Conservation (phyloP, 2,113 vertebrate genomes). For the Sceloporus undulatus region DNA sequence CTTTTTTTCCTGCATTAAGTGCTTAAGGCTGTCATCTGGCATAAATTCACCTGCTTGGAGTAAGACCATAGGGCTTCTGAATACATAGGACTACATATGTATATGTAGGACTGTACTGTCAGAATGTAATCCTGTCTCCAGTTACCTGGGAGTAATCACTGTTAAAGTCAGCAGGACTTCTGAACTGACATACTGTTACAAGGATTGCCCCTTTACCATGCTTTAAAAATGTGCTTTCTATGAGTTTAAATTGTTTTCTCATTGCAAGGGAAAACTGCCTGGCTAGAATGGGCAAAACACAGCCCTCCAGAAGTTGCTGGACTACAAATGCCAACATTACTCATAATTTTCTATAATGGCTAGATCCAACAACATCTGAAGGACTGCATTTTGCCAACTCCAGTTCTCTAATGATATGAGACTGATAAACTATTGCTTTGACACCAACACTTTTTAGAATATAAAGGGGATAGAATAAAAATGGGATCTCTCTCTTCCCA, state of each 20-base stretch:
- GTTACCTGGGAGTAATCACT: not conserved
- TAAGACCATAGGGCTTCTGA: not conserved
- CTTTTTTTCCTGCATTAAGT: not conserved
- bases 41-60: not conserved
- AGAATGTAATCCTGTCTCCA: not conserved
- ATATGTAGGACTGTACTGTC: not conserved
- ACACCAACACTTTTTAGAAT: not conserved
- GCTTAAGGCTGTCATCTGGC: not conserved
- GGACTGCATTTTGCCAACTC: no score
- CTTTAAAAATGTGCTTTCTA: not conserved
- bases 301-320: no score
- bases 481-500: no score
- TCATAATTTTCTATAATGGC: no score
- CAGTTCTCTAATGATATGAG: no score
- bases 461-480: not conserved
- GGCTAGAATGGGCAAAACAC: not conserved
- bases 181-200: not conserved
- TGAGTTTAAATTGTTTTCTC: conserved; percentile 4
- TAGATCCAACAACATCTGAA: no score
- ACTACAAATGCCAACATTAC: no score
- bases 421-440: no score
- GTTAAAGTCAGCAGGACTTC: not conserved
- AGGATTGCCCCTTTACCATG: not conserved
- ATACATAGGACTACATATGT: no score
- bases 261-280: not conserved